Evolutionary conservation across 2,113 vertebrate genomes (phyloP), one percentile per base, ranked within the genome.

Genomic region (Cyrtonyx montezumae): DNA sequence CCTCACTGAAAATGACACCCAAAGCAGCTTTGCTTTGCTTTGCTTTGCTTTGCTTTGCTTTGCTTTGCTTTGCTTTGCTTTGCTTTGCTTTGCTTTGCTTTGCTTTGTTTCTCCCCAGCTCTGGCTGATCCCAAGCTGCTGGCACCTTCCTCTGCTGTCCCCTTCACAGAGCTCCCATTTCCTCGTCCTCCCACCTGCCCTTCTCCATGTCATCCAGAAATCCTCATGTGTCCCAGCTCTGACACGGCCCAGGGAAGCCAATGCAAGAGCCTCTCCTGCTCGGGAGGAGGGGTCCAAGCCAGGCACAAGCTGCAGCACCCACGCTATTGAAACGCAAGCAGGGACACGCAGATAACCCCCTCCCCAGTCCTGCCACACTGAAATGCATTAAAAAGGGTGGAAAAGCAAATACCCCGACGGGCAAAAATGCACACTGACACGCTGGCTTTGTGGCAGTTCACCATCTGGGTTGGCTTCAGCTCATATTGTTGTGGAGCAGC

Each of bases 391-490:
- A 56, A 36, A 61, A 25, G 22, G 20, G 34, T 12, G 19, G 22
- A 42, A 71, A 30, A 25, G 9, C 42, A 46, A 71, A 71, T 45
- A 48, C 8, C 19, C 13, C 3, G 1, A 13, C 13, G 56, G 56
- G 49, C 18, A 82, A 56, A 21, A 20, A 43, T n/a, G 16, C 84
- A 45, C 23, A 4, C 23, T 62, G 51, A 13, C 25, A 78, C 45
- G 4, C 6, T 48, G 65, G 11, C 25, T 68, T 58, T 51, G 84
- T 37, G 45, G 48, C 21, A 14, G 20, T 53, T 59, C 53, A 61
- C 46, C 20, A 58, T 19, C 51, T n/a, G 8, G 4, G n/a, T 10
- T 3, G 5, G 42, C 26, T 56, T 26, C 1, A 1, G 23, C 63
- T 62, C 36, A 6, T 7, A 4, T 49, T 6, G 16, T 36, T 62